phyloP scores from a whole-genome alignment of 2,797 vertebrate genomes.

The Brachyalestes nurse region DNA sequence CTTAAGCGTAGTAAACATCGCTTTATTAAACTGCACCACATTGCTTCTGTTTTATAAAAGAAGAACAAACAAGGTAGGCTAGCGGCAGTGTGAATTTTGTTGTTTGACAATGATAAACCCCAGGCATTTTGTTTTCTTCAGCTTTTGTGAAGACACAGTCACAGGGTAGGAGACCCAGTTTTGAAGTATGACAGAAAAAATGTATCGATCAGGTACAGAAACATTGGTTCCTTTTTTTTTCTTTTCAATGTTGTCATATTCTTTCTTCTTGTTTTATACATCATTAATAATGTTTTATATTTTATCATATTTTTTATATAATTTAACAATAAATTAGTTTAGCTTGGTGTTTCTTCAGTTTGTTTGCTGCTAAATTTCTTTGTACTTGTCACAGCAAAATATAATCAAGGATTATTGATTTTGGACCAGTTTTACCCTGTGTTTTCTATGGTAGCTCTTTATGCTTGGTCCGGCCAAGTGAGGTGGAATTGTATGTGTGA shows the following conservation, averaged over 20 bases:
- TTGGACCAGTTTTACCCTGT: background rate
- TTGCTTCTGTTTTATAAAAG: background rate
- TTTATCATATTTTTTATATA: too few relatives aligned
- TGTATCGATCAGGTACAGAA: background rate
- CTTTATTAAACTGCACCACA: too few relatives aligned
- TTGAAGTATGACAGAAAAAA: background rate
- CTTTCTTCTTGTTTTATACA: background rate
- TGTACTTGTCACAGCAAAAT: background rate
- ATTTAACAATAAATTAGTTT: too few relatives aligned
- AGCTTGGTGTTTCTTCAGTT: too few relatives aligned
- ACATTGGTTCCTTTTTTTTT: background rate
- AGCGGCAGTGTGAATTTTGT: background rate
- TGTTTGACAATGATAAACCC: too few relatives aligned
- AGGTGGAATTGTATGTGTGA: background rate
- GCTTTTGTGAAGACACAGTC: background rate
- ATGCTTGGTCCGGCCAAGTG: background rate
- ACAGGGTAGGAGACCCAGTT: background rate
- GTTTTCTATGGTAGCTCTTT: background rate
- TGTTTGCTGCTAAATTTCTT: too few relatives aligned
- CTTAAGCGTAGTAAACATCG: too few relatives aligned
- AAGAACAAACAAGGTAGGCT: background rate
- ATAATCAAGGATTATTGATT: slow-evolving; percentile 1
- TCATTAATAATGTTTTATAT: too few relatives aligned
- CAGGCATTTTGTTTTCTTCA: background rate
- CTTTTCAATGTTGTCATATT: too few relatives aligned